Percentiles rank a stretch among this genome's conserved stretches.
phyloP scores from a whole-genome alignment of 2,797 vertebrate genomes.

The Aplochiton taeniatus region DNA sequence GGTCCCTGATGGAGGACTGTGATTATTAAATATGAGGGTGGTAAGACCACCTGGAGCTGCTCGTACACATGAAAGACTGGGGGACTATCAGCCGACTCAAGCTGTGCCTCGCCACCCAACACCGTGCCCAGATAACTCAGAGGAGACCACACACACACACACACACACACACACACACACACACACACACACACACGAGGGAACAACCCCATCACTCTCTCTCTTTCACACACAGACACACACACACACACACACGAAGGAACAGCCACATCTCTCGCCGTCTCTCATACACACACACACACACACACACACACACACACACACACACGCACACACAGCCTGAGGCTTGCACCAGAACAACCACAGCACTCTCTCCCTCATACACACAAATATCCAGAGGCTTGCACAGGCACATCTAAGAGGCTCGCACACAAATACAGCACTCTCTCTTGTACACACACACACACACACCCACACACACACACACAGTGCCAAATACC shows the following conservation, averaged over 20 bases:
- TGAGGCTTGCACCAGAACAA: neutral
- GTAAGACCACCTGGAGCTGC: neutral
- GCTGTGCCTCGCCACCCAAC: neutral
- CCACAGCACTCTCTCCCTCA: no score
- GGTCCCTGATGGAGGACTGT: slow-evolving; percentile 9
- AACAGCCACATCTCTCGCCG: neutral
- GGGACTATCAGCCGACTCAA: neutral
- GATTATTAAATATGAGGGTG: slow-evolving; percentile 23
- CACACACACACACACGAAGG: slow-evolving; percentile 8
- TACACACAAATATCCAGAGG: neutral
- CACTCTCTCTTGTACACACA: no score
- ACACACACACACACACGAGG: neutral
- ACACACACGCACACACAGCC: neutral
- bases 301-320: neutral
- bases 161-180: slow-evolving; percentile 11
- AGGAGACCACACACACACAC: neutral
- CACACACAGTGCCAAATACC: no score
- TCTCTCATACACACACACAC: slow-evolving; percentile 9
- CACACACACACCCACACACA: no score
- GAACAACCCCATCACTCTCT: neutral
- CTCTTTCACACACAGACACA: slow-evolving; percentile 13
- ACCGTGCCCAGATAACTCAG: neutral
- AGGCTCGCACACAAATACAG: no score
- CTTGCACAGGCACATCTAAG: no score
- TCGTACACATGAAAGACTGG: slow-evolving; percentile 14